Percentiles rank a stretch among this genome's conserved stretches.
These are phyloP conservation scores for Phragmatobia fuliginosa DNA, from an alignment of 2,888 invertebrate species.

Conservation along the genomic window DNA sequence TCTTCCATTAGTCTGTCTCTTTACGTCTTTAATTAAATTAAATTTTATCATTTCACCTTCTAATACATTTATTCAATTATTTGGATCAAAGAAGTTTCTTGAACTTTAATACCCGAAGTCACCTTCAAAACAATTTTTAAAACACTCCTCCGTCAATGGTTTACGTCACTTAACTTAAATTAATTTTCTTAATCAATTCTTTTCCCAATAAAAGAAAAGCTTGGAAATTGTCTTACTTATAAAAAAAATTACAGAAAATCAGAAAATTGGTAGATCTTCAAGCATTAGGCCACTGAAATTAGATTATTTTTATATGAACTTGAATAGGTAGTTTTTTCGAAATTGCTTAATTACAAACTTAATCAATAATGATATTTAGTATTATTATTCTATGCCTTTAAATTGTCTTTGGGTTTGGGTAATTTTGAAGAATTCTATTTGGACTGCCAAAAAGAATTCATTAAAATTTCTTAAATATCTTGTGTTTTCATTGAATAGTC, in stretches of 20 bases:
- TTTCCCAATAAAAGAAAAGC: slow-evolving; percentile 50
- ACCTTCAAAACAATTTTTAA: slow-evolving; percentile 41
- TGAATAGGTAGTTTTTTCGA: not conserved
- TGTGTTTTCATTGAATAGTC: not conserved
- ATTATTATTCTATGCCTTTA: not conserved
- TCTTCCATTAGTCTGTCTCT: not conserved
- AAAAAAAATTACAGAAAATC: slow-evolving; percentile 31
- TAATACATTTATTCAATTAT: slow-evolving; percentile 29
- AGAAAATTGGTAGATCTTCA: slow-evolving; percentile 22
- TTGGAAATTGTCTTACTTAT: no score
- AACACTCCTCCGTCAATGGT: slow-evolving; percentile 30
- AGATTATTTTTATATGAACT: no score
- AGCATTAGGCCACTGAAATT: slow-evolving; percentile 25
- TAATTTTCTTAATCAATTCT: slow-evolving; percentile 55
- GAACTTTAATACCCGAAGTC: slow-evolving; percentile 29
- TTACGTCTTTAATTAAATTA: slow-evolving; percentile 25
- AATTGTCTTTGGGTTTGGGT: no score
- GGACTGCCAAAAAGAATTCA: no score
- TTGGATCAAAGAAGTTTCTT: slow-evolving; percentile 33
- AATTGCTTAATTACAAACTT: not conserved
- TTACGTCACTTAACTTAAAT: slow-evolving; percentile 29
- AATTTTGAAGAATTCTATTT: no score
- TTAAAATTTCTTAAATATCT: no score
- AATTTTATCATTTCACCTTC: slow-evolving; percentile 8
- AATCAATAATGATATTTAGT: no score